phyloP scores from a whole-genome alignment of 2,113 vertebrate genomes.

The Myrmophylax atrothorax region DNA sequence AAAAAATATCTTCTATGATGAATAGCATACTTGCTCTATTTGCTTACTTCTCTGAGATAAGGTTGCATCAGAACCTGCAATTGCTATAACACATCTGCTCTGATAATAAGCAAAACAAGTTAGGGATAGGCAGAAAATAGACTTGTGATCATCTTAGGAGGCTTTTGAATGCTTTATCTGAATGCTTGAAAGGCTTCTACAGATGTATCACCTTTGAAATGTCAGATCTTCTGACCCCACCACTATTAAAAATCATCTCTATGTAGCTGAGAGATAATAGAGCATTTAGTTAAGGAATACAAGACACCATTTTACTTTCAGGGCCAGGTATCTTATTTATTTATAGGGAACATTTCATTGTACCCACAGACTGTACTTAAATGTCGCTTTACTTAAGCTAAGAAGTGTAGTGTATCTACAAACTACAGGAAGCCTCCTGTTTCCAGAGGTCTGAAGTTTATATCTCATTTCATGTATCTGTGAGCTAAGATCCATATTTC shows the following conservation, averaged over 20 bases:
- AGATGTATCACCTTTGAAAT: constrained; percentile 72
- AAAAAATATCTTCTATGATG: constrained; percentile 58
- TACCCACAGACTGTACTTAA: not conserved
- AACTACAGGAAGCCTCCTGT: not conserved
- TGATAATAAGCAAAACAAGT: constrained; percentile 77
- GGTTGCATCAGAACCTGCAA: constrained; percentile 72
- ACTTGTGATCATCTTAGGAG: constrained; percentile 75
- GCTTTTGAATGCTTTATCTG: constrained; percentile 55
- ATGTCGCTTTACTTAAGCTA: not conserved
- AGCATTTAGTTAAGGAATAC: constrained; percentile 19
- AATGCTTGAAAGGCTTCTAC: constrained; percentile 65
- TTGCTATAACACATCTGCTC: constrained; percentile 83
- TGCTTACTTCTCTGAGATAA: constrained; percentile 75
- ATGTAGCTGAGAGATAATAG: constrained; percentile 55
- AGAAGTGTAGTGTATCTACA: not conserved
- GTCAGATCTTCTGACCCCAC: constrained; percentile 59
- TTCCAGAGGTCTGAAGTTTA: not conserved
- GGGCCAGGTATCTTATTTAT: not conserved
- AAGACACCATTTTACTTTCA: not conserved
- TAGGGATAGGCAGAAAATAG: constrained; percentile 72
- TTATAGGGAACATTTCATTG: not conserved
- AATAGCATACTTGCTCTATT: constrained; percentile 69
- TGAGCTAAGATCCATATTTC: not conserved
- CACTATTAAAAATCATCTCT: constrained; percentile 22
- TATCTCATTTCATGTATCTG: not conserved